Evolutionary conservation across 1,140 invertebrate species (phyloP).

Genomic region (Zophobas atratus): DNA sequence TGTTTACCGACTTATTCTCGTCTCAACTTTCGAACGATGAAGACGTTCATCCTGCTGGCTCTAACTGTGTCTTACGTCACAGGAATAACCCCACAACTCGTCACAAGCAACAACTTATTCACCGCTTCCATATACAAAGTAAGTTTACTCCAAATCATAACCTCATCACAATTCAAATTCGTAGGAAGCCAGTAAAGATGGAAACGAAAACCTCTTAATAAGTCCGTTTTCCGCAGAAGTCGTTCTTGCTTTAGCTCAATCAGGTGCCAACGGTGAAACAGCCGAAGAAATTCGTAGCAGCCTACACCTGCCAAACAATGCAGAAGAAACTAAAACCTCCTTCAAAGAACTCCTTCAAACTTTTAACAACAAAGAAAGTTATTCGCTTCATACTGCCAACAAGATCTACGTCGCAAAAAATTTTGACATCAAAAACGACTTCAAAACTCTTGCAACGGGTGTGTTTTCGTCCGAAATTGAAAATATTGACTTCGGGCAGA

Average conservation of each 20-base stretch:
- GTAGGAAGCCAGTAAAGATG: constrained; percentile 52
- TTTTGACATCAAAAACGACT: constrained; percentile 59
- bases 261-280: constrained; percentile 72
- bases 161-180: constrained; percentile 9
- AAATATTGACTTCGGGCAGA: constrained; percentile 71
- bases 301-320: constrained; percentile 50
- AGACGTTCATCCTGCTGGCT: too few species aligned
- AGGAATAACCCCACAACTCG: too few species aligned
- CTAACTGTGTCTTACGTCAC: too few species aligned
- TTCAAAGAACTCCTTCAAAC: not conserved
- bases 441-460: constrained; percentile 66
- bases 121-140: not conserved
- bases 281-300: constrained; percentile 68
- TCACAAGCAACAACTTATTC: too few species aligned
- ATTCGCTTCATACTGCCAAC: constrained; percentile 29
- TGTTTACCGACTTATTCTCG: too few species aligned
- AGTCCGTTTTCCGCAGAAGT: constrained; percentile 64
- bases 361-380: not conserved
- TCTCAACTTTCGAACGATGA: too few species aligned
- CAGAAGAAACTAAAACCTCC: not conserved
- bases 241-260: constrained; percentile 50
- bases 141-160: not conserved
- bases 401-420: constrained; percentile 69
- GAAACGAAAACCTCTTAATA: constrained; percentile 64
- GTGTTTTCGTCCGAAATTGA: constrained; percentile 72